A percentile compares a stretch with the other conserved stretches of the same genome.
These are phyloP conservation scores for Spheniscus humboldti DNA, from an alignment of 2,797 vertebrate species.

Conservation along the genomic window DNA sequence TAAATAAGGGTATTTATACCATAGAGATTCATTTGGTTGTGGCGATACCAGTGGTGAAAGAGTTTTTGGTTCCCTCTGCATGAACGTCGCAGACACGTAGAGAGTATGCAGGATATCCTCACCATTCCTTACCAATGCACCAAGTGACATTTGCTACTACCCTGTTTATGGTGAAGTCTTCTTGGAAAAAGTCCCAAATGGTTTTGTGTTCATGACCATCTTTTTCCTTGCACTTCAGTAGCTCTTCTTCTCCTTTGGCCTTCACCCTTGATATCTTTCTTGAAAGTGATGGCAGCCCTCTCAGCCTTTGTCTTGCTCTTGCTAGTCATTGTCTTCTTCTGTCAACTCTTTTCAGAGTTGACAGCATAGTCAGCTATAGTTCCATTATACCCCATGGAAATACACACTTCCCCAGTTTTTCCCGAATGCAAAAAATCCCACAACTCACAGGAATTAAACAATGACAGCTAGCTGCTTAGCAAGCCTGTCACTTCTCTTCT, in stretches of 20 bases:
- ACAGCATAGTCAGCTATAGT: too few species aligned
- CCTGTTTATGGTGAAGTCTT: neutral
- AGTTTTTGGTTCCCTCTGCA: neutral
- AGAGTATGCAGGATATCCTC: neutral
- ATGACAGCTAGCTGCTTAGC: neutral
- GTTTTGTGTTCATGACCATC: neutral
- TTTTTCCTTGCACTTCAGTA: neutral
- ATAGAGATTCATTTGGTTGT: neutral
- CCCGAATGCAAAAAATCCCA: neutral
- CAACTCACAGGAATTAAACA: neutral
- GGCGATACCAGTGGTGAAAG: neutral
- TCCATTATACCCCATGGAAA: neutral
- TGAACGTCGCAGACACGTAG: neutral
- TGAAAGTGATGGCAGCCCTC: neutral
- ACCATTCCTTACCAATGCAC: neutral
- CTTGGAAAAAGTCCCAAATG: neutral
- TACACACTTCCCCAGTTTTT: neutral
- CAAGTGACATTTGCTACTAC: neutral
- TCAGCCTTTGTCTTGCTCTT: neutral
- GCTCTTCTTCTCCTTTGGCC: neutral
- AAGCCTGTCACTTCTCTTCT: neutral
- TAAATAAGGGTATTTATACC: too few species aligned
- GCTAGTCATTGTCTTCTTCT: neutral
- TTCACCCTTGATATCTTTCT: neutral
- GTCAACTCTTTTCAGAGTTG: neutral